Percentiles rank a stretch among this genome's conserved stretches.
Conservation (phyloP, 30 jellyfish, hydroid and myxozoan genomes). For the Aurelia sp. region DNA sequence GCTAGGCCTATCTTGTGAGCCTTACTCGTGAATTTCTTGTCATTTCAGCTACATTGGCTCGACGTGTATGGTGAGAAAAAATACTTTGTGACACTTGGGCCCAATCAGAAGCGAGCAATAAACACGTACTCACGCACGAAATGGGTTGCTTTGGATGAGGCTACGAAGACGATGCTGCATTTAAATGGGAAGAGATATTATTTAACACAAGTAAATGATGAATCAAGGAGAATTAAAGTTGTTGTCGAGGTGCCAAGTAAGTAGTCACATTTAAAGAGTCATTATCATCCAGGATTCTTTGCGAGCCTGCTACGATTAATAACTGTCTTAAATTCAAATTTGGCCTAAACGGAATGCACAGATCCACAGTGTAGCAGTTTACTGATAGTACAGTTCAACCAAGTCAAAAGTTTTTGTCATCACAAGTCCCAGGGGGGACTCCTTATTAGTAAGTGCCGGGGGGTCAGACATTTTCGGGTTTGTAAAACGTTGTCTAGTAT, state of each 20-base stretch:
- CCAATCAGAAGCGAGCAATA: conserved; percentile 73
- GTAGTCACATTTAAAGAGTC: neutral
- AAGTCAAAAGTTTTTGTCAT: too few relatives aligned
- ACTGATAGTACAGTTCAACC: too few relatives aligned
- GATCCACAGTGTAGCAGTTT: too few relatives aligned
- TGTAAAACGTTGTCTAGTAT: too few relatives aligned
- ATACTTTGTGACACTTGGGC: conserved; percentile 78
- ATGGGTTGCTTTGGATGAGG: conserved; percentile 90
- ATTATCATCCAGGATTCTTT: too few relatives aligned
- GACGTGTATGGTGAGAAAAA: conserved; percentile 67
- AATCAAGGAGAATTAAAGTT: conserved; percentile 54
- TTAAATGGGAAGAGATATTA: conserved; percentile 59
- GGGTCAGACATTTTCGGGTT: too few relatives aligned
- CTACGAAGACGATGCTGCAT: conserved; percentile 35
- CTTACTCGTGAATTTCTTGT: conserved; percentile 2
- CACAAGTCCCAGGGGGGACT: too few relatives aligned
- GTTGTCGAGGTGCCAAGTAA: conserved; percentile 82
- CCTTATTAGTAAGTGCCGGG: too few relatives aligned
- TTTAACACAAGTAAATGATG: conserved; percentile 44
- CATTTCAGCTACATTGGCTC: conserved; percentile 80
- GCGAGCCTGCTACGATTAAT: too few relatives aligned
- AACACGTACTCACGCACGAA: conserved; percentile 83
- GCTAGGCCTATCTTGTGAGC: too few relatives aligned
- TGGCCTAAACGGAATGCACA: too few relatives aligned
- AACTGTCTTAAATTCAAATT: too few relatives aligned